Evolutionary conservation across 2,888 invertebrate species (phyloP).

Genomic region (Tryphoninae sp.): DNA sequence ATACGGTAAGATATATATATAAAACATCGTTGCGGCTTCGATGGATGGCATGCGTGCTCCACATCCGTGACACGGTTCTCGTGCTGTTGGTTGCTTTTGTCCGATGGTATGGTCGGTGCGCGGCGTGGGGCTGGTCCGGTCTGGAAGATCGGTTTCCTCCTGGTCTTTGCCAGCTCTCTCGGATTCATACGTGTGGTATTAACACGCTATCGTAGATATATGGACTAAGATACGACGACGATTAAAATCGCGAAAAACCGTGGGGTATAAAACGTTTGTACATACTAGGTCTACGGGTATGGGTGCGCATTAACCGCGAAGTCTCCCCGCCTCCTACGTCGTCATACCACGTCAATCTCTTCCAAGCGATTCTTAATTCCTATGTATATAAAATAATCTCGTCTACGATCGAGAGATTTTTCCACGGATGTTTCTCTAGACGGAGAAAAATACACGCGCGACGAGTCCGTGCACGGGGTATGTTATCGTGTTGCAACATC

Average conservation of each 20-base stretch:
- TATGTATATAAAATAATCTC: conserved; percentile 6
- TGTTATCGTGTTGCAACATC: conserved; percentile 40
- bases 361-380: not conserved
- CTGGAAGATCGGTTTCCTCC: conserved; percentile 61
- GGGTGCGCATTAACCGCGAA: conserved; percentile 50
- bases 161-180: conserved; percentile 44
- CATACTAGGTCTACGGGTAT: conserved; percentile 17
- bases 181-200: conserved; percentile 24
- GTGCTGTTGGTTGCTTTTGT: conserved; percentile 64
- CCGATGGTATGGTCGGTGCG: conserved; percentile 15
- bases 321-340: conserved; percentile 12
- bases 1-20: conserved; percentile 58
- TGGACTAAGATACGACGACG: conserved; percentile 18
- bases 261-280: not conserved
- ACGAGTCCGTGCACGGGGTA: conserved; percentile 25
- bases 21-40: conserved; percentile 60
- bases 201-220: conserved; percentile 27
- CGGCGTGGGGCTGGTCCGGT: conserved; percentile 57
- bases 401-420: not conserved
- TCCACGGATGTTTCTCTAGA: too few species aligned
- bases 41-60: conserved; percentile 77
- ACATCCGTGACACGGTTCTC: conserved; percentile 81
- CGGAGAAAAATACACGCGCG: too few species aligned
- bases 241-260: conserved; percentile 8
- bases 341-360: not conserved